These are phyloP conservation scores for Drosophila sulfurigaster DNA, from an alignment of 1,140 invertebrate species.

Conservation along the genomic window DNA sequence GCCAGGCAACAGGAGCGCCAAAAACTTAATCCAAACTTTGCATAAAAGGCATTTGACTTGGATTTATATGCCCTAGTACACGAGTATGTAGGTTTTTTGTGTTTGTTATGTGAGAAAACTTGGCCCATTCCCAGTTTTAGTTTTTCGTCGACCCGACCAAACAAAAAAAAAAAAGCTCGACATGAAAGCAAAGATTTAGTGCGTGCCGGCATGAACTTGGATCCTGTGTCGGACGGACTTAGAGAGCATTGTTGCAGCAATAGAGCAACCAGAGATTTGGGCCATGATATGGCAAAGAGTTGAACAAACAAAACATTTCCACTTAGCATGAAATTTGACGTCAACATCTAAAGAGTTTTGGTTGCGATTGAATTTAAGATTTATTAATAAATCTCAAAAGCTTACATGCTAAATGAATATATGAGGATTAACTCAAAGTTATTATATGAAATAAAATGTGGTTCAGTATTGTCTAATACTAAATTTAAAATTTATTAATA, in stretches of 20 bases:
- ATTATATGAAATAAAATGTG: background rate
- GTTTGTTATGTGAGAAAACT: constrained; percentile 37
- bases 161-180: constrained; percentile 68
- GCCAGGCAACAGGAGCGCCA: constrained; percentile 40
- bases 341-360: constrained; percentile 8
- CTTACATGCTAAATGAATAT: constrained; percentile 1
- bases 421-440: background rate
- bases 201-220: constrained; percentile 78
- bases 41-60: constrained; percentile 79
- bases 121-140: constrained; percentile 52
- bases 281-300: constrained; percentile 63
- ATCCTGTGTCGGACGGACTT: constrained; percentile 48
- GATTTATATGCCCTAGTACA: constrained; percentile 71
- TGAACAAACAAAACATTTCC: constrained; percentile 44
- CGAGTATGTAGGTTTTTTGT: constrained; percentile 49
- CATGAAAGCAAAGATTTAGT: constrained; percentile 83
- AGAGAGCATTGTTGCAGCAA: constrained; percentile 57
- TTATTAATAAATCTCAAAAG: constrained; percentile 10
- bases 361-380: constrained; percentile 8
- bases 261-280: constrained; percentile 39
- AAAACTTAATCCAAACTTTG: constrained; percentile 83
- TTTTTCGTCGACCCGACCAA: constrained; percentile 51
- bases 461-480: background rate
- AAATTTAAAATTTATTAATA: too few relatives aligned
- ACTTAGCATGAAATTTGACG: constrained; percentile 6